Conservation (phyloP, 2,797 vertebrate genomes). For the Manis javanica region DNA sequence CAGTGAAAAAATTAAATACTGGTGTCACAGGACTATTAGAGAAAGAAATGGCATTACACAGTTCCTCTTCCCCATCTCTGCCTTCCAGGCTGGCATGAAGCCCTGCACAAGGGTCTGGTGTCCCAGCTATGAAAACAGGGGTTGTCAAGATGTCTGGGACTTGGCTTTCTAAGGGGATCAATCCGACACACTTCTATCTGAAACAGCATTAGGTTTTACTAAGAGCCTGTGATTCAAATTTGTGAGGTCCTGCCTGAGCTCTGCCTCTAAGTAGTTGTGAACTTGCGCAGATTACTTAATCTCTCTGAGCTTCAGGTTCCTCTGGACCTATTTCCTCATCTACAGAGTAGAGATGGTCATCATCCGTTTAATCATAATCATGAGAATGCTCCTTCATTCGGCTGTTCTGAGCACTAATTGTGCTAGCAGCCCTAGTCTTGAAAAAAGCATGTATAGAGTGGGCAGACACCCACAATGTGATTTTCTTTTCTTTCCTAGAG, state of each 20-base stretch:
- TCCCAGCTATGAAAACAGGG: rapidly evolving
- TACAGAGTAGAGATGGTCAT: not conserved
- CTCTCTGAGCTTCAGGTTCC: not conserved
- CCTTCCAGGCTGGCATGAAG: not conserved
- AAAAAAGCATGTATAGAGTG: not conserved
- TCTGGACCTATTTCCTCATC: not conserved
- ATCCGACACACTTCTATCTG: not conserved
- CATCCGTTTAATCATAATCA: not conserved
- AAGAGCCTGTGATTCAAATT: not conserved
- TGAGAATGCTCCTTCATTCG: rapidly evolving
- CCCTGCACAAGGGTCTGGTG: rapidly evolving
- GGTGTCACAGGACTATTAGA: slow-evolving; percentile 42
- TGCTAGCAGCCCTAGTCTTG: not conserved
- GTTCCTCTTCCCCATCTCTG: not conserved
- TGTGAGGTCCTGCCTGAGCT: not conserved
- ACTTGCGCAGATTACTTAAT: not conserved
- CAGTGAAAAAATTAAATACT: slow-evolving; percentile 42
- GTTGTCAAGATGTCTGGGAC: not conserved
- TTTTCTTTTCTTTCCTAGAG: not conserved
- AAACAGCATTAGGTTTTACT: not conserved
- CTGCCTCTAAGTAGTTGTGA: not conserved
- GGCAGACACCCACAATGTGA: no score
- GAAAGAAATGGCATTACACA: not conserved
- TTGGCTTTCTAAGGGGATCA: not conserved
- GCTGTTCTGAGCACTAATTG: not conserved